Conservation (phyloP, 2,113 vertebrate genomes). For the Alectura lathami region DNA sequence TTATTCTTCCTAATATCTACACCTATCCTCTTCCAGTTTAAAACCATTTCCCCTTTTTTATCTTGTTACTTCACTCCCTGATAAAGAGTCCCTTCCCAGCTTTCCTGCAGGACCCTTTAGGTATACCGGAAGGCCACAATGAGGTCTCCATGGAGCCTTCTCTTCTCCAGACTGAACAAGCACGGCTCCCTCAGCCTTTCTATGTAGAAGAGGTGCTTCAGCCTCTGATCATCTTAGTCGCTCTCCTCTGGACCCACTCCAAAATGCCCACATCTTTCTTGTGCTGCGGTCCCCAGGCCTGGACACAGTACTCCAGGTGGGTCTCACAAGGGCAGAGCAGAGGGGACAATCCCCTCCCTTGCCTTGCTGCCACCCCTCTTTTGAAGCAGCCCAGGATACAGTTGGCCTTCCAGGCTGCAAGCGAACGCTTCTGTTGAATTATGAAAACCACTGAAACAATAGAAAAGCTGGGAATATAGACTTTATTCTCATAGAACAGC, state of each 20-base stretch:
- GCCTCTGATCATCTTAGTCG: background rate
- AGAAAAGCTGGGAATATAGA: background rate
- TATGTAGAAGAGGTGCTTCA: background rate
- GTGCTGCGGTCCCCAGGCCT: background rate
- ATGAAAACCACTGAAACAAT: background rate
- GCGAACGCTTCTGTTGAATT: background rate
- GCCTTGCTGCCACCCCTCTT: background rate
- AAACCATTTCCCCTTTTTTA: background rate
- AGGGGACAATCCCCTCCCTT: background rate
- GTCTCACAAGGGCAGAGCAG: background rate
- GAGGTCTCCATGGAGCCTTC: background rate
- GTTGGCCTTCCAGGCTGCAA: no score
- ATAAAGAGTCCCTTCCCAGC: background rate
- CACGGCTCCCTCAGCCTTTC: background rate
- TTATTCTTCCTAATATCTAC: background rate
- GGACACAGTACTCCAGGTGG: background rate
- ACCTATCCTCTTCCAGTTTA: background rate
- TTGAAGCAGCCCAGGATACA: background rate
- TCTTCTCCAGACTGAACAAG: background rate
- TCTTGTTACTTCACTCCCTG: background rate
- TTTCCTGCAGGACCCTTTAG: background rate
- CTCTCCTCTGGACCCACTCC: background rate
- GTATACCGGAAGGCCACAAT: background rate
- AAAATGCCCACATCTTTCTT: background rate
- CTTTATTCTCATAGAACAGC: background rate